Conservation (phyloP, 2,888 invertebrate genomes). For the Stegana nigrithorax region DNA sequence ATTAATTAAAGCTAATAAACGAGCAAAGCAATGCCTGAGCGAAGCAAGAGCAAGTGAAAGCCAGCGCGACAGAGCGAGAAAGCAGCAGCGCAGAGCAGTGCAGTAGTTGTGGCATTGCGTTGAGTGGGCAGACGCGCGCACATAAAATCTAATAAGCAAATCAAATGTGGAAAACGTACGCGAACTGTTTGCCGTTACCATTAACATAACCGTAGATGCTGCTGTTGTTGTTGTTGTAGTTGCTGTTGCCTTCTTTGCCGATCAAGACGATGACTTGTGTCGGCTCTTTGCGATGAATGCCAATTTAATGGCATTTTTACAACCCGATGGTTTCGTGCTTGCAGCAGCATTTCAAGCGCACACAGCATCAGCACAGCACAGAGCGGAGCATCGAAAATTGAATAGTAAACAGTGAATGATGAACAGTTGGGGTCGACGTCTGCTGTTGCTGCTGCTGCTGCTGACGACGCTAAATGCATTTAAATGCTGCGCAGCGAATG, state of each 20-base stretch:
- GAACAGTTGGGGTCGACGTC: constrained; percentile 9
- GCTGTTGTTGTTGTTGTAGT: constrained; percentile 39
- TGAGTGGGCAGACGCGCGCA: background rate
- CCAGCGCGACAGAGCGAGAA: background rate
- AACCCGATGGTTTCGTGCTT: constrained; percentile 65
- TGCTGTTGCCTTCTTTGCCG: constrained; percentile 25
- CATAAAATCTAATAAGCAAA: background rate
- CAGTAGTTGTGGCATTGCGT: background rate
- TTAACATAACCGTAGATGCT: background rate
- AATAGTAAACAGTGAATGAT: too few species aligned
- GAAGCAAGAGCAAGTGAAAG: background rate
- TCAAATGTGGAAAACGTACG: background rate
- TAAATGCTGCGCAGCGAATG: constrained; percentile 64
- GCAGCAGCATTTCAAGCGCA: constrained; percentile 53
- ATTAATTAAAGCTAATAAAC: constrained; percentile 40
- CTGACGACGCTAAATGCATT: constrained; percentile 49
- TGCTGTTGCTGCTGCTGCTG: constrained; percentile 8
- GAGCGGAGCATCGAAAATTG: too few species aligned
- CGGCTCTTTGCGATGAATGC: constrained; percentile 56
- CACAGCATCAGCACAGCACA: too few species aligned
- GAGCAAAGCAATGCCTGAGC: background rate
- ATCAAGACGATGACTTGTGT: too few species aligned
- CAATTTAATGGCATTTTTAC: constrained; percentile 67
- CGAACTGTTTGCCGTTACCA: too few species aligned
- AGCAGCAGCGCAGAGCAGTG: background rate